A percentile compares a stretch with the other conserved stretches of the same genome.
Evolutionary conservation across 2,113 vertebrate genomes (phyloP).

Genomic region (Chionodraco myersi): DNA sequence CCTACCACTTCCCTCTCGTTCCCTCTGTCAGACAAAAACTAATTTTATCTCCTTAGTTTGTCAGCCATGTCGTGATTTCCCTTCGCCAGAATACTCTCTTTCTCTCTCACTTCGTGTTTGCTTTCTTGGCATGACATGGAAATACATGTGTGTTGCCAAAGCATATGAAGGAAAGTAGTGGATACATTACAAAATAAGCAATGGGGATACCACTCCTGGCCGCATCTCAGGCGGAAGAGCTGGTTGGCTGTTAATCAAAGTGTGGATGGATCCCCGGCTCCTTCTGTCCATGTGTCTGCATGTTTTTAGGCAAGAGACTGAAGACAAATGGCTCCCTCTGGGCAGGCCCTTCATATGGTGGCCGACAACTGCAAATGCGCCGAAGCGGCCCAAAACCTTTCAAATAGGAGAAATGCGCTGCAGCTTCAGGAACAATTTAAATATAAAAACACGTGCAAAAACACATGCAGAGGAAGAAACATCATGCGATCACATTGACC

Average conservation of each 20-base stretch:
- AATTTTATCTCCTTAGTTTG: conserved; percentile 20
- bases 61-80: conserved; percentile 51
- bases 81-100: conserved; percentile 16
- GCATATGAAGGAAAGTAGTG: not conserved
- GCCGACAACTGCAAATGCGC: too few relatives aligned
- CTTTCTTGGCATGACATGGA: conserved; percentile 34
- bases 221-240: not conserved
- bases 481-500: too few relatives aligned
- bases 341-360: not conserved
- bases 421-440: too few relatives aligned
- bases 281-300: conserved; percentile 5
- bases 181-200: conserved; percentile 10
- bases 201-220: conserved; percentile 28
- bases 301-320: not conserved
- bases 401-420: too few relatives aligned
- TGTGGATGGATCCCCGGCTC: not conserved
- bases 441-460: too few relatives aligned
- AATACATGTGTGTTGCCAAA: conserved; percentile 31
- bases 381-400: too few relatives aligned
- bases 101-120: not conserved
- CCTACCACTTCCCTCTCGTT: conserved; percentile 27
- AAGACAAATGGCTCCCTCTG: not conserved
- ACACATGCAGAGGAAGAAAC: too few relatives aligned
- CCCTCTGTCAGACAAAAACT: conserved; percentile 13
- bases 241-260: conserved; percentile 12